phyloP scores from a whole-genome alignment of 2,113 vertebrate genomes.

The Paralichthys olivaceus region DNA sequence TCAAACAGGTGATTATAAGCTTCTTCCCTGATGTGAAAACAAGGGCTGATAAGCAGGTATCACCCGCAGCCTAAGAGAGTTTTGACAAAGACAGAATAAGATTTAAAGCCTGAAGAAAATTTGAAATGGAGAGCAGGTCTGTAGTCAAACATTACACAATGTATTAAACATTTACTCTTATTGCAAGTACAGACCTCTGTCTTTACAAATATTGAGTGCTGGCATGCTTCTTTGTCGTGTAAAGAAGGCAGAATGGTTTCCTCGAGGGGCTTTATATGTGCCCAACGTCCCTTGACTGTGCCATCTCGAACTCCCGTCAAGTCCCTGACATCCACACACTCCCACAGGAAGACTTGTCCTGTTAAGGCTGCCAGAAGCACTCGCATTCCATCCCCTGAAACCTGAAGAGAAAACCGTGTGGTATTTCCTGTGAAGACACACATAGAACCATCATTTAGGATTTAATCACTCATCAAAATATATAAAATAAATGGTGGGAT shows the following conservation, averaged over 20 bases:
- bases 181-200: slow-evolving; percentile 83
- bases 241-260: slow-evolving; percentile 83
- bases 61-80: slow-evolving; percentile 84
- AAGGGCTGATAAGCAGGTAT: slow-evolving; percentile 89
- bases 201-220: slow-evolving; percentile 85
- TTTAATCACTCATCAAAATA: background rate
- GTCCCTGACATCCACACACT: slow-evolving; percentile 79
- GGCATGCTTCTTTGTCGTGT: slow-evolving; percentile 88
- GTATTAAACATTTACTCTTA: background rate
- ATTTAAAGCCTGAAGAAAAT: background rate
- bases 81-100: background rate
- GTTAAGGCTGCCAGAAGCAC: slow-evolving; percentile 82
- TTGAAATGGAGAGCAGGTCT: background rate
- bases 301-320: slow-evolving; percentile 68
- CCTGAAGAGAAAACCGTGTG: slow-evolving; percentile 81
- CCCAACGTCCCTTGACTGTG: slow-evolving; percentile 84
- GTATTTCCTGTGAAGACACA: slow-evolving; percentile 72
- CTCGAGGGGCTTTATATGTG: slow-evolving; percentile 81
- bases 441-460: background rate
- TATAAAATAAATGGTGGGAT: background rate
- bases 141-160: slow-evolving; percentile 1
- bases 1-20: slow-evolving; percentile 86
- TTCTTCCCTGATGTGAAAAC: slow-evolving; percentile 85
- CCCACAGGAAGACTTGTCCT: slow-evolving; percentile 90
- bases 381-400: slow-evolving; percentile 88